Conservation (phyloP, 2,888 invertebrate genomes). For the Neoaliturus tenellus region DNA sequence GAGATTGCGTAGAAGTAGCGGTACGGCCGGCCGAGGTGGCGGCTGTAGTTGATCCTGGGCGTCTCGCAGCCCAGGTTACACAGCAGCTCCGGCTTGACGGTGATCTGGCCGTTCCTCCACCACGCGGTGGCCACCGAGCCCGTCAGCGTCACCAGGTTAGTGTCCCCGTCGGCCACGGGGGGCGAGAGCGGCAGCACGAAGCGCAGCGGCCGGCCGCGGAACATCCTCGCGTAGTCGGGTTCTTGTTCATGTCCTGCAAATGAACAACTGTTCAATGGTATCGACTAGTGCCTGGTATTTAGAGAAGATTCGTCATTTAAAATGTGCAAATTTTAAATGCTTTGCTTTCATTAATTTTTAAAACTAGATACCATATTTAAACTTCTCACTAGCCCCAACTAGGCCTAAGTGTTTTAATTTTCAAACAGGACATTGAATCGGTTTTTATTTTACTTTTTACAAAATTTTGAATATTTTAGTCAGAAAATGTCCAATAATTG, state of each 20-base stretch:
- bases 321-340: too few species aligned
- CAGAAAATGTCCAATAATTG: too few species aligned
- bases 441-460: too few species aligned
- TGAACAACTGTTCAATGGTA: too few species aligned
- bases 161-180: constrained; percentile 55
- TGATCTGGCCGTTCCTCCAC: constrained; percentile 73
- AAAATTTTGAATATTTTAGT: too few species aligned
- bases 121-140: constrained; percentile 75
- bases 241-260: constrained; percentile 76
- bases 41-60: constrained; percentile 88
- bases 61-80: constrained; percentile 90
- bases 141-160: constrained; percentile 73
- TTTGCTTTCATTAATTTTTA: too few species aligned
- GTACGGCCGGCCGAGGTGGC: constrained; percentile 80
- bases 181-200: constrained; percentile 82
- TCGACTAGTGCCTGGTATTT: too few species aligned
- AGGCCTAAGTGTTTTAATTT: too few species aligned
- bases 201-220: constrained; percentile 86
- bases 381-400: too few species aligned
- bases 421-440: too few species aligned
- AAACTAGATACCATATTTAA: too few species aligned
- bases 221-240: constrained; percentile 89
- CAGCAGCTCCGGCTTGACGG: constrained; percentile 79
- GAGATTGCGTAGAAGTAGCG: constrained; percentile 93
- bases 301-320: too few species aligned